Evolutionary conservation across 2,888 invertebrate species (phyloP), one percentile per base, ranked within the genome.

Genomic region (Tanytarsus gracilentus): DNA sequence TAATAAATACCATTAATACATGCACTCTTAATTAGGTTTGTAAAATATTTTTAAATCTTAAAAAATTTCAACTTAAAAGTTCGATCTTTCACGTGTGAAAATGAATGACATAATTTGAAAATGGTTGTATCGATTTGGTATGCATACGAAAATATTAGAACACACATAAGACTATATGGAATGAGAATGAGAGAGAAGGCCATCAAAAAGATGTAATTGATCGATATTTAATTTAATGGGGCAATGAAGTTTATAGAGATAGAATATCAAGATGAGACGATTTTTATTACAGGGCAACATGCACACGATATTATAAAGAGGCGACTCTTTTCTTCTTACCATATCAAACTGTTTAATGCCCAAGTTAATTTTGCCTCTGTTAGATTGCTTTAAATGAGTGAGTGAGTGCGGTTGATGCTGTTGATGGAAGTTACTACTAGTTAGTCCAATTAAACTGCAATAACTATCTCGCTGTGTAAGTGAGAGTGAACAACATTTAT

Each of bases 391-490:
- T 9, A 11, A 25, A 23, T 14, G 8, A 9, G 3, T 29, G 26
- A 27, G 5, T 51, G 51, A 30, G 18, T 48, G 30, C 30, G 25
- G 44, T 25, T 48, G 29, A 30, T 56, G 56, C 3, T 25, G 50
- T 7, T 52, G 40, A 21, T 60, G 25, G 27, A 48, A n/a, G 55
- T 58, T 63, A 51, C 50, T 44, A 51, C 66, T 65, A 62, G 63
- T 65, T 60, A 66, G 64, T 62, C 65, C 64, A 64, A 67, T 64
- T 61, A 68, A 64, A 63, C 64, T 68, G 67, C 67, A 67, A 66
- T 70, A 71, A 65, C 67, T 69, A 65, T 69, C 68, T 63, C 70
- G 66, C 72, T 70, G 64, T 58, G 64, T 61, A 33, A 5, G n/a
- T 36, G 52, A 64, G 55, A 39, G 62, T 61, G 61, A 44, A 53